Conservation (phyloP, 2,797 vertebrate genomes). For the Coluber constrictor region DNA sequence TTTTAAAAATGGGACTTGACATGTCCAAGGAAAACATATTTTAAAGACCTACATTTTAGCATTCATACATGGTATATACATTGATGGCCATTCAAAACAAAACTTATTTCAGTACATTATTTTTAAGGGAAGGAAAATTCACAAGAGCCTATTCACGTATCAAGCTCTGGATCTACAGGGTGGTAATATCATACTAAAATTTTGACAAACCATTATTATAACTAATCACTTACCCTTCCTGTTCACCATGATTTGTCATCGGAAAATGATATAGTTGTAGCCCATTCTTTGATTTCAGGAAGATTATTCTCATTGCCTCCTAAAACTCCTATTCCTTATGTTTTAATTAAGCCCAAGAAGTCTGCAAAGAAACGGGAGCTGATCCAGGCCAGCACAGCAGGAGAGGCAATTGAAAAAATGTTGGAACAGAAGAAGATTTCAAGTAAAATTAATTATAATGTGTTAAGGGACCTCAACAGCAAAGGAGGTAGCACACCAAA, state of each 20-base stretch:
- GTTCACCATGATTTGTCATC: constrained; percentile 18
- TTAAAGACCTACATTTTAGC: not conserved
- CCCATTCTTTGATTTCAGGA: constrained; percentile 30
- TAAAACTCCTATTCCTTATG: constrained; percentile 52
- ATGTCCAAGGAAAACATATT: not conserved
- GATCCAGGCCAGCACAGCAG: constrained; percentile 87
- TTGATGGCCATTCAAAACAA: not conserved
- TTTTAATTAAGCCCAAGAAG: constrained; percentile 76
- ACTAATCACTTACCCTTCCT: not conserved
- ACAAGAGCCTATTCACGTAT: not conserved
- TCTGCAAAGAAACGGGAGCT: constrained; percentile 73
- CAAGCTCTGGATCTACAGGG: not conserved
- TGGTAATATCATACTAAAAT: not conserved
- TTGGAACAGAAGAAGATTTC: constrained; percentile 96
- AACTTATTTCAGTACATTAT: not conserved
- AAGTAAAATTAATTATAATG: constrained; percentile 96
- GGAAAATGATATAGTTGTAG: constrained; percentile 38
- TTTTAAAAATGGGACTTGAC: not conserved
- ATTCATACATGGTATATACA: no score
- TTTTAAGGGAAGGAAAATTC: not conserved
- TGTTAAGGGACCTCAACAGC: constrained; percentile 87
- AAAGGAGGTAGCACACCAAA: constrained; percentile 73
- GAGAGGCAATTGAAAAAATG: constrained; percentile 97
- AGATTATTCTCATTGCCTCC: constrained; percentile 52
- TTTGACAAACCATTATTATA: not conserved